Base-by-base conservation (phyloP, 2,888 invertebrate genomes). In the Cosmorhoe ocellata region DNA sequence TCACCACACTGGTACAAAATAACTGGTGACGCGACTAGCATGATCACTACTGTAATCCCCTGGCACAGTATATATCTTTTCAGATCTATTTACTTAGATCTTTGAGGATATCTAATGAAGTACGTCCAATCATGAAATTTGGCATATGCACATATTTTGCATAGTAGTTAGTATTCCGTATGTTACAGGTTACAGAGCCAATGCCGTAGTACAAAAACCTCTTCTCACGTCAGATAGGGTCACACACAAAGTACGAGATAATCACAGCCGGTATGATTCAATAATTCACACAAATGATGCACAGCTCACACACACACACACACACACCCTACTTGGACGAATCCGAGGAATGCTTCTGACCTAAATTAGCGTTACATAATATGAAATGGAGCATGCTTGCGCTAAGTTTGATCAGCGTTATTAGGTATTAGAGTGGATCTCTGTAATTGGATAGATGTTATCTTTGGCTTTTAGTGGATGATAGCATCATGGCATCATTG, bases 321-420 rank as follows among this genome's bases (percentile, higher is more conserved):
- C 26, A 31, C 34, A 44, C 11, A 37, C 18, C 40, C 12, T 26
- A 32, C 12, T 30, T 22, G 38, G 11, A 38, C 43, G n/a, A n/a
- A n/a, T 11, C 38, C 4, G 33, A 33, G 38, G 49, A 50, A 43
- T 39, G 33, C 28, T 39, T 47, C 33, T 51, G 41, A 41, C 34
- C 45, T 41, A 45, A 51, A 37, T 46, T 22, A 11, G 12, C 34
- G 34, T 44, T 37, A 45, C 27, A 51, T 36, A 26, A 49, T 28
- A 12, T 31, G 39, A 44, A 41, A 37, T 46, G 51, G 41, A 28
- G 28, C 51, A 6, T 32, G 45, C 34, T 37, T 27, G 18, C 4
- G 24, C 6, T 24, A 24, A 27, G 37, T 37, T 32, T n/a, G 31
- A 40, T 45, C 40, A 40, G 36, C 27, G 37, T 37, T 27, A 31